phyloP scores from a whole-genome alignment of 2,888 invertebrate species.

The Eupithecia subfuscata region DNA sequence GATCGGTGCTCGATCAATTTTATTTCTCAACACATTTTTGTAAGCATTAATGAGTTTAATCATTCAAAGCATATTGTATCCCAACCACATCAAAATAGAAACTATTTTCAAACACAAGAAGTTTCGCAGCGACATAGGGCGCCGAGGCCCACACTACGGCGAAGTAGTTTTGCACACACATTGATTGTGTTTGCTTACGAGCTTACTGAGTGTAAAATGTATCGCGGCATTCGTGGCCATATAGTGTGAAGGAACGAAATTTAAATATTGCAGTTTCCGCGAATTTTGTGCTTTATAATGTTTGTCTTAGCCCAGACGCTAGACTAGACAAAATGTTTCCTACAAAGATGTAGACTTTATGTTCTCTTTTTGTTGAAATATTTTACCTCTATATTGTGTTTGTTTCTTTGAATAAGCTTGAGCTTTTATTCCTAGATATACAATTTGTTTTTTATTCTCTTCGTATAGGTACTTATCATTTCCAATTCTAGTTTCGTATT shows the following conservation, averaged over 20 bases:
- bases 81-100: conserved; percentile 1
- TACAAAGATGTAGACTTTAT: neutral
- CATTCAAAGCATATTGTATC: neutral
- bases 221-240: conserved; percentile 25
- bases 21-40: neutral
- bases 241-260: conserved; percentile 31
- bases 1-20: neutral
- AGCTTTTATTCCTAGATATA: neutral
- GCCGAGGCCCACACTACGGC: conserved; percentile 14
- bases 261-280: conserved; percentile 23
- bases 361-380: neutral
- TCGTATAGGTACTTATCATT: neutral
- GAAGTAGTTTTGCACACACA: conserved; percentile 40
- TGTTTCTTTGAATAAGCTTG: neutral
- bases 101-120: neutral
- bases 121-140: conserved; percentile 7
- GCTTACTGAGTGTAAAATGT: conserved; percentile 39
- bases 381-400: neutral
- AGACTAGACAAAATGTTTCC: neutral
- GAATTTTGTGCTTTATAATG: conserved; percentile 5
- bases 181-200: conserved; percentile 42
- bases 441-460: neutral
- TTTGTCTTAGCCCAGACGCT: neutral
- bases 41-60: neutral
- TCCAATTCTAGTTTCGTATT: neutral